These are phyloP conservation scores for Gobionotothen gibberifrons DNA, from an alignment of 2,797 vertebrate genomes.

Conservation along the genomic window DNA sequence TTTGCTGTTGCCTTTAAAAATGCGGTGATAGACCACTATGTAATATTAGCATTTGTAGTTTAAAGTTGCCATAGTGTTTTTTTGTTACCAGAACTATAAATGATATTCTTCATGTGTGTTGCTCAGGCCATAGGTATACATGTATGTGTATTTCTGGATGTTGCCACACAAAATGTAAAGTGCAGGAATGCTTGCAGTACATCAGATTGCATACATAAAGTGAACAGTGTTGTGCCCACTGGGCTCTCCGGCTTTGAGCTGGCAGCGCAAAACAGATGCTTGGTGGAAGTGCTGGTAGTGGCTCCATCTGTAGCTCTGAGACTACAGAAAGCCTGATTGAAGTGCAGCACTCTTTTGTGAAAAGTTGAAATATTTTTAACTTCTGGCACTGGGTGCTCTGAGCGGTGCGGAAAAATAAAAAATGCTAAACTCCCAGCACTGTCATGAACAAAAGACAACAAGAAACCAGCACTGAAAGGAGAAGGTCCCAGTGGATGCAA, in stretches of 20 bases:
- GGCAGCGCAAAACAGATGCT: conserved; percentile 69
- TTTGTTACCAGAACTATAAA: no score
- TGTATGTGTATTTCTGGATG: no score
- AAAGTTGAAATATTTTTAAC: conserved; percentile 66
- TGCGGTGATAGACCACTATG: no score
- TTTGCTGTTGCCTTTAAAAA: no score
- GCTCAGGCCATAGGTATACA: no score
- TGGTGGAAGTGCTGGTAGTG: conserved; percentile 55
- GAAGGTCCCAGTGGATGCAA: conserved; percentile 41
- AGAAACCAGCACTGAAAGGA: conserved; percentile 33
- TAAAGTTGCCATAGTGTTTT: no score
- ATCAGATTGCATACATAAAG: conserved; percentile 58
- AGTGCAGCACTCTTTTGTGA: conserved; percentile 57
- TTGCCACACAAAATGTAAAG: not conserved
- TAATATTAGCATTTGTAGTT: no score
- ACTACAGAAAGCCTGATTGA: conserved; percentile 56
- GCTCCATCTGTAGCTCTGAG: conserved; percentile 74
- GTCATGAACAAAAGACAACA: conserved; percentile 62
- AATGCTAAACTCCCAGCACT: conserved; percentile 49
- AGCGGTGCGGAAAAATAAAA: conserved; percentile 20
- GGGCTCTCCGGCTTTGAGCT: conserved; percentile 60
- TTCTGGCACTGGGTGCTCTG: conserved; percentile 40
- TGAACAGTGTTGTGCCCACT: conserved; percentile 34
- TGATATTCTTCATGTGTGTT: no score
- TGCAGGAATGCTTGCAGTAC: conserved; percentile 50